Evolutionary conservation across 2,888 invertebrate genomes (phyloP).

Genomic region (Rhagonycha lutea): DNA sequence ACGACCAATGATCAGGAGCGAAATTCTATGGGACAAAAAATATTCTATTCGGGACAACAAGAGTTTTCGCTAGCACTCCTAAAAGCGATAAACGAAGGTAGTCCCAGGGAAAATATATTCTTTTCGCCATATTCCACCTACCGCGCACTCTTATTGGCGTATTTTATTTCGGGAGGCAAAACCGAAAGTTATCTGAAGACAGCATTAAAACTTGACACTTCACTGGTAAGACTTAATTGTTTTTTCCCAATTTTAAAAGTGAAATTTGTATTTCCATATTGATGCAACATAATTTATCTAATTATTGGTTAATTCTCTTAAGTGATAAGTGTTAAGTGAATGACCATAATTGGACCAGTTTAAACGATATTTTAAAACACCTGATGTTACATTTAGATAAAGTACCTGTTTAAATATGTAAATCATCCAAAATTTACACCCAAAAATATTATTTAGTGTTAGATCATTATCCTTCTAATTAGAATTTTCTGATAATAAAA

Average conservation of each 20-base stretch:
- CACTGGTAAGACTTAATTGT: conserved; percentile 55
- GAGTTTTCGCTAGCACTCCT: conserved; percentile 74
- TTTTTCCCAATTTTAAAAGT: background rate
- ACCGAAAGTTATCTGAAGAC: conserved; percentile 70
- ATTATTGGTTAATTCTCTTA: too few species aligned
- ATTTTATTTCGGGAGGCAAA: conserved; percentile 73
- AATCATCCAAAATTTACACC: too few species aligned
- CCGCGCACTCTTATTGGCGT: conserved; percentile 77
- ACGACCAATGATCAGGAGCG: conserved; percentile 52
- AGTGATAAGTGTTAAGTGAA: too few species aligned
- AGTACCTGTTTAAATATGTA: too few species aligned
- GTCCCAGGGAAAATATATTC: conserved; percentile 77
- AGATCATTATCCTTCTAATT: too few species aligned
- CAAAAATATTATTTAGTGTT: too few species aligned
- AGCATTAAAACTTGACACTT: conserved; percentile 64
- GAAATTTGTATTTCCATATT: background rate
- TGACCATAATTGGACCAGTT: too few species aligned
- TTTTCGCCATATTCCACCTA: conserved; percentile 88
- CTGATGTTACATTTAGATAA: too few species aligned
- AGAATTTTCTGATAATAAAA: too few species aligned
- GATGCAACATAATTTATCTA: background rate
- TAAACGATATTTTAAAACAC: background rate
- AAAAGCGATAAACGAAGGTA: conserved; percentile 65
- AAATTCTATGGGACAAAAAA: conserved; percentile 44
- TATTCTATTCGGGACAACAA: conserved; percentile 64